Evolutionary conservation across 2,797 vertebrate genomes (phyloP).

Genomic region (Propithecus perrieri): DNA sequence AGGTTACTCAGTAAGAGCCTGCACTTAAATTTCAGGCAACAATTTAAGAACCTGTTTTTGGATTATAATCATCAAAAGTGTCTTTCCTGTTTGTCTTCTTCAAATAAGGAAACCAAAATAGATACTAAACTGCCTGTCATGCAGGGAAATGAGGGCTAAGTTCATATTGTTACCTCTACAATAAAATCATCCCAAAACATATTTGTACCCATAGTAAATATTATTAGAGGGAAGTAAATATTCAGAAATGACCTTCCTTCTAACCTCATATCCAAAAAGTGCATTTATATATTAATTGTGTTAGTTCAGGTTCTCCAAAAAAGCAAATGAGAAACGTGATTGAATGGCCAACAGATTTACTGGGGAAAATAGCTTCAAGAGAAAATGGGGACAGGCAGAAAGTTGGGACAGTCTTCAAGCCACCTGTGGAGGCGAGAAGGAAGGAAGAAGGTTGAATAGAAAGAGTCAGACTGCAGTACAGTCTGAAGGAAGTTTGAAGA

Average conservation of each 20-base stretch:
- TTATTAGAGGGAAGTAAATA: not conserved
- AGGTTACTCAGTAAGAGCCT: not conserved
- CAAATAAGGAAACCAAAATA: not conserved
- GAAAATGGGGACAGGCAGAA: not conserved
- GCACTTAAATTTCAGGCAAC: constrained; percentile 28
- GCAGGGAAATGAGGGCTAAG: not conserved
- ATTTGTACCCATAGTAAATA: not conserved
- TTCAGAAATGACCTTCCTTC: not conserved
- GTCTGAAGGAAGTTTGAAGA: not conserved
- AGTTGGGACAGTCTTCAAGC: not conserved
- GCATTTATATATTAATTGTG: not conserved
- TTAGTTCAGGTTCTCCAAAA: not conserved
- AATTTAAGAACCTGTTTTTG: constrained; percentile 54
- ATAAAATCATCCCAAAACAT: not conserved
- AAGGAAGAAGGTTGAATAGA: not conserved
- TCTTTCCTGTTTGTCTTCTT: not conserved
- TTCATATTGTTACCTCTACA: not conserved
- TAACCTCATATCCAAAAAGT: not conserved
- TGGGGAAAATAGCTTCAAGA: not conserved
- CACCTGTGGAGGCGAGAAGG: not conserved
- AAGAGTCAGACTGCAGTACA: not conserved
- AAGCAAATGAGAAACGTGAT: not conserved
- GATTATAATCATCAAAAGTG: constrained; percentile 12
- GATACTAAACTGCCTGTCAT: not conserved
- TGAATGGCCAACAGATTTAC: not conserved